phyloP scores from a whole-genome alignment of 2,888 invertebrate genomes.

The Agriopis aurantiaria region DNA sequence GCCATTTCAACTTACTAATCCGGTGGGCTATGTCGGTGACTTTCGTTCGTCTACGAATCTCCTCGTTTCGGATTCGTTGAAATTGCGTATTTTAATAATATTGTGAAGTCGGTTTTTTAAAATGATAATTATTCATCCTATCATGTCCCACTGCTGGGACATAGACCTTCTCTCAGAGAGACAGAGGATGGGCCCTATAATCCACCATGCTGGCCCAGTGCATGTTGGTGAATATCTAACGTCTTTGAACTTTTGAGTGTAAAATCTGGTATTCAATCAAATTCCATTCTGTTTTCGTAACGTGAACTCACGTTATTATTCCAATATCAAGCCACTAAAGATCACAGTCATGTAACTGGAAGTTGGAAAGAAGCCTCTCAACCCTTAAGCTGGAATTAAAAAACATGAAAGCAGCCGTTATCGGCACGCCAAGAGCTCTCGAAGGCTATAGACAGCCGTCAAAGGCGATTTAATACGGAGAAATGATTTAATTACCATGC shows the following conservation, averaged over 20 bases:
- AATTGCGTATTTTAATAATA: too few species aligned
- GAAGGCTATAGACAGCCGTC: conserved; percentile 70
- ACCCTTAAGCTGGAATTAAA: conserved; percentile 61
- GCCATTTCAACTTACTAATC: too few species aligned
- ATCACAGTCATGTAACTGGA: conserved; percentile 36
- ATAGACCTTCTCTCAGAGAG: too few species aligned
- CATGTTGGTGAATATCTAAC: too few species aligned
- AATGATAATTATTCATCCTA: too few species aligned
- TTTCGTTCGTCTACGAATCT: too few species aligned
- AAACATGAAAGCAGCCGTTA: conserved; percentile 66
- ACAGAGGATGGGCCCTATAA: too few species aligned
- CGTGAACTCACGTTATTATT: not conserved
- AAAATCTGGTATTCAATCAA: not conserved
- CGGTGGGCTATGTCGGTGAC: too few species aligned
- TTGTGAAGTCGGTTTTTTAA: too few species aligned
- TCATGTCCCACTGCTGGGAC: too few species aligned
- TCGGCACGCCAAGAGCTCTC: conserved; percentile 64
- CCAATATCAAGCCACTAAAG: conserved; percentile 15
- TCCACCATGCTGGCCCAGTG: too few species aligned
- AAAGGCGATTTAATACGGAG: conserved; percentile 74
- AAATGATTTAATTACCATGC: conserved; percentile 78
- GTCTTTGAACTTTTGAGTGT: not conserved
- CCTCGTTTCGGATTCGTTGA: too few species aligned
- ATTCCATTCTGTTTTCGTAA: not conserved
- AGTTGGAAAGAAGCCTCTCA: conserved; percentile 48